Evolutionary conservation across 1,140 invertebrate genomes (phyloP).

Genomic region (Apis cerana): DNA sequence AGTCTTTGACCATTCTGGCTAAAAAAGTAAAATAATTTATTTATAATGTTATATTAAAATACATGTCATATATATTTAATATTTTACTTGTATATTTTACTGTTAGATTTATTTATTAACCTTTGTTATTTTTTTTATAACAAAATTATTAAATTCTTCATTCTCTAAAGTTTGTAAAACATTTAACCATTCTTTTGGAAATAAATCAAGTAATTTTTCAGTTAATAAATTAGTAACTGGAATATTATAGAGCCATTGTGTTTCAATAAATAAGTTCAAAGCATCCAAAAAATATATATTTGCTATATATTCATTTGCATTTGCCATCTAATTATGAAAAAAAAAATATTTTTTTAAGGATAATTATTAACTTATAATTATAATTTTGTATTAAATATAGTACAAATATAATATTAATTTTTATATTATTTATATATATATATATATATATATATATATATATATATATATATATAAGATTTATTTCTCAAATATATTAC

Average conservation of each 20-base stretch:
- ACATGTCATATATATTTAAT: neutral
- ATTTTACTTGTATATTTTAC: neutral
- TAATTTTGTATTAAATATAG: neutral
- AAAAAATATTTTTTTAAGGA: conserved; percentile 1
- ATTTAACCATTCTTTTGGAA: conserved; percentile 82
- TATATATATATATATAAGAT: neutral
- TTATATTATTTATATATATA: neutral
- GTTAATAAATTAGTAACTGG: conserved; percentile 86
- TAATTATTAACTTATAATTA: neutral
- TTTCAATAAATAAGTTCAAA: conserved; percentile 82
- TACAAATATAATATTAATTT: neutral
- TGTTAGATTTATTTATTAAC: conserved; percentile 51
- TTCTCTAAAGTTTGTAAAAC: conserved; percentile 77
- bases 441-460: no score
- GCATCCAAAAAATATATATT: conserved; percentile 82
- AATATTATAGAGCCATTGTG: conserved; percentile 85
- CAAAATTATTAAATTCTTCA: conserved; percentile 80
- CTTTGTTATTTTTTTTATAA: conserved; percentile 65
- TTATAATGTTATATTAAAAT: conserved; percentile 23
- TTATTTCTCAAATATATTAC: conserved; percentile 17
- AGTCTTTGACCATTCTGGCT: conserved; percentile 75
- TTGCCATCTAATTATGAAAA: conserved; percentile 24
- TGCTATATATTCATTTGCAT: conserved; percentile 12
- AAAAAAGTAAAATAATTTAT: conserved; percentile 62
- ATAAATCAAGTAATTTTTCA: conserved; percentile 80